Conservation (phyloP, 2,113 vertebrate genomes). For the Eudyptes chrysolophus region DNA sequence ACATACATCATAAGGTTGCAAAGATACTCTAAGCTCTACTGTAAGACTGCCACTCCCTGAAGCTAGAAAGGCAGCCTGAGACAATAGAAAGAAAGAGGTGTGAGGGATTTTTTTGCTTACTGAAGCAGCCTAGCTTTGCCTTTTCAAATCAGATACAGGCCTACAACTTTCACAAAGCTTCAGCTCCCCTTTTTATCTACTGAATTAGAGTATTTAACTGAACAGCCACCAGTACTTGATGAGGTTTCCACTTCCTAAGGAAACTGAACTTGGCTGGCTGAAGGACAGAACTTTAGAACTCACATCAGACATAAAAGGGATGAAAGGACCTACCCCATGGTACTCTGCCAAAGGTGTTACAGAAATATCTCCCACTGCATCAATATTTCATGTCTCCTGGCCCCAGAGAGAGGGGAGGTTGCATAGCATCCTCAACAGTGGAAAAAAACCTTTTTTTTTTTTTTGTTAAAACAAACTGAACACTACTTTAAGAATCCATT, state of each 20-base stretch:
- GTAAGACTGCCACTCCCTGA: neutral
- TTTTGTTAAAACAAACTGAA: neutral
- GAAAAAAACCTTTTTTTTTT: neutral
- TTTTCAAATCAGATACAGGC: neutral
- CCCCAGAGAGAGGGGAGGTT: neutral
- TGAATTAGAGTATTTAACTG: neutral
- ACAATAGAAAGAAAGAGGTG: neutral
- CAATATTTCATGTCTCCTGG: neutral
- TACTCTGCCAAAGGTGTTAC: constrained; percentile 5
- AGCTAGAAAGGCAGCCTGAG: neutral
- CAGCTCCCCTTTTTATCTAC: neutral
- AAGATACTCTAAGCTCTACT: neutral
- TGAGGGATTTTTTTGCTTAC: neutral
- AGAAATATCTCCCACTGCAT: constrained; percentile 18
- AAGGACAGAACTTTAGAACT: constrained; percentile 20
- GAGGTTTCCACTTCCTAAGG: neutral
- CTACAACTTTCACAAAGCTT: neutral
- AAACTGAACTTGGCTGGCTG: neutral
- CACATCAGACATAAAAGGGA: neutral
- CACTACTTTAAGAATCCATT: neutral
- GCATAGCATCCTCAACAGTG: neutral
- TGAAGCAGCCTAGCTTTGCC: neutral
- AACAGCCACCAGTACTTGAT: neutral
- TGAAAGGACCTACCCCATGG: neutral
- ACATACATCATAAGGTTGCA: neutral